These are phyloP conservation scores for Epistrophe eligans DNA, from an alignment of 2,888 invertebrate genomes.

Conservation along the genomic window DNA sequence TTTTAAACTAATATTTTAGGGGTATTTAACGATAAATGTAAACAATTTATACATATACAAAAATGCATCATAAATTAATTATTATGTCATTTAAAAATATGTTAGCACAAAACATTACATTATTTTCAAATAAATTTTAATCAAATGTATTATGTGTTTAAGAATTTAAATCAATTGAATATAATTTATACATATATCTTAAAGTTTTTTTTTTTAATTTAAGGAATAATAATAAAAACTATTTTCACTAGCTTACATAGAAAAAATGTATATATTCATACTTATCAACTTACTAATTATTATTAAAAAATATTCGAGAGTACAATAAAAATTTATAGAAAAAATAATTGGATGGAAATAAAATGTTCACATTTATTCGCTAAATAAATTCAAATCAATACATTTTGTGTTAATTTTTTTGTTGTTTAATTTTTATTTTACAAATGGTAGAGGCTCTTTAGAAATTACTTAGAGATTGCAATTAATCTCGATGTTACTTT, in stretches of 20 bases:
- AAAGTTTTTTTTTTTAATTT: background rate
- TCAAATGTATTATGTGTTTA: background rate
- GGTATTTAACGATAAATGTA: conserved; percentile 71
- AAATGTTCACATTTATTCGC: conserved; percentile 71
- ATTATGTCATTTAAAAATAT: conserved; percentile 2
- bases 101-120: conserved; percentile 31
- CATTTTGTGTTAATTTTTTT: conserved; percentile 42
- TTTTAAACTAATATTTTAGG: conserved; percentile 31
- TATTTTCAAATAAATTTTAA: background rate
- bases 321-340: background rate
- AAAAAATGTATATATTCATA: conserved; percentile 21
- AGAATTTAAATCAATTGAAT: background rate
- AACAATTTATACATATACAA: conserved; percentile 51
- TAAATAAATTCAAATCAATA: conserved; percentile 63
- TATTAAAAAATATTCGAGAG: background rate
- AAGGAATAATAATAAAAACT: background rate
- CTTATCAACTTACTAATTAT: conserved; percentile 25
- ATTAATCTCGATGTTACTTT: conserved; percentile 61
- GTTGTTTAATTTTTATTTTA: conserved; percentile 65
- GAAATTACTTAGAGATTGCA: conserved; percentile 71
- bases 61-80: background rate
- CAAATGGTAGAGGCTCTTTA: conserved; percentile 80
- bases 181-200: background rate
- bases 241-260: conserved; percentile 17
- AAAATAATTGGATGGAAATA: conserved; percentile 24